Base-by-base conservation (phyloP, 2,113 vertebrate species). In the Triplophysa siluroides region DNA sequence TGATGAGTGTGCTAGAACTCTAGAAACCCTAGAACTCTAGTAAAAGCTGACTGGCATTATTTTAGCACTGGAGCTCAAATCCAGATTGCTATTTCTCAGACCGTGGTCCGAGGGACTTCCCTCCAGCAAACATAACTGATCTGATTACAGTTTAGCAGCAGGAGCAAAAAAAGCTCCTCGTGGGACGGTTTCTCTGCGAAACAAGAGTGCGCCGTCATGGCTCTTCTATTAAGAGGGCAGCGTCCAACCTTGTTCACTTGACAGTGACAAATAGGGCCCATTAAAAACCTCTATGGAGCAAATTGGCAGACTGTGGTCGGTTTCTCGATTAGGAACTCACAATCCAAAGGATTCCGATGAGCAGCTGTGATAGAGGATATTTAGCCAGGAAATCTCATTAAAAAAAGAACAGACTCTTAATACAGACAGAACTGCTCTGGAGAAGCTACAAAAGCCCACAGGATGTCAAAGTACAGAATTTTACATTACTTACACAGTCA, bases 211-310 rank as follows among this genome's bases (percentile, higher is more conserved):
- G 56, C 50, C 54, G 69, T 67, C 74, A 84, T 65, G 75, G 68
- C 74, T 23, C 10, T 58, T 80, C 77, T 76, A 80, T 86, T 83
- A 83, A 86, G 82, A 24, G 72, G 77, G 67, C 66, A 82, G 50
- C 33, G 50, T 72, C 71, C 83, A 75, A 78, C 66, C 85, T 80
- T 82, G 79, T 75, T 81, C 79, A 38, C 73, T 82, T 83, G 81
- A 85, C 85, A 84, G 72, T 84, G 84, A 88, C 77, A 88, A 78
- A 87, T 73, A 58, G 58, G 56, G 74, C 69, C 81, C 79, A 88
- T 85, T 87, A 83, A 83, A 78, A 74, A 77, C 58, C 78, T 80
- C 77, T 79, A 71, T 75, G 78, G 70, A 56, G 50, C 74, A 85
- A 82, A 81, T 78, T 84, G 77, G 76, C 83, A 88, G 80, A 83